phyloP scores from a whole-genome alignment of 2,113 vertebrate species.

The Porphyrio hochstetteri region DNA sequence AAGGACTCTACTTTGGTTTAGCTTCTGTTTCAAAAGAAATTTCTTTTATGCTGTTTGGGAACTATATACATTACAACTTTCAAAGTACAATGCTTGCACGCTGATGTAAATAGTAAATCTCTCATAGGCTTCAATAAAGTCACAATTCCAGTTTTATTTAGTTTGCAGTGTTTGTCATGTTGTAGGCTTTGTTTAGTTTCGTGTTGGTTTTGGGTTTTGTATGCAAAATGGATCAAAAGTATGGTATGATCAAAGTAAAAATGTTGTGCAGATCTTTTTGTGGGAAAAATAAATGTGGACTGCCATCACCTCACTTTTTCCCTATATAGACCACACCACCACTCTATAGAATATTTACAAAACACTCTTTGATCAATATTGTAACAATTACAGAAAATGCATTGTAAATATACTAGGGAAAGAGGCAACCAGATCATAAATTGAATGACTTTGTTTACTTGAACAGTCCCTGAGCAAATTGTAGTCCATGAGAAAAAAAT shows the following conservation, averaged over 20 bases:
- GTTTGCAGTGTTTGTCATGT: not conserved
- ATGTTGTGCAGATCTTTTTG: not conserved
- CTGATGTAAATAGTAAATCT: not conserved
- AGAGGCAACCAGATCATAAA: slow-evolving; percentile 50
- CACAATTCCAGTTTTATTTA: not conserved
- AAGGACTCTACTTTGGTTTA: not conserved
- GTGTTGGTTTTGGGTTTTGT: not conserved
- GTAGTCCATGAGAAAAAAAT: slow-evolving; percentile 47
- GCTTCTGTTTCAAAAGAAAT: not conserved
- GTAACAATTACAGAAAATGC: slow-evolving; percentile 42
- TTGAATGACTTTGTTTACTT: slow-evolving; percentile 60
- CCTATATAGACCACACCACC: not conserved
- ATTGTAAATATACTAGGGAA: slow-evolving; percentile 16
- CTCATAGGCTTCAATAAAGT: not conserved
- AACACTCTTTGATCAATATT: slow-evolving; percentile 44
- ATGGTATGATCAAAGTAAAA: not conserved
- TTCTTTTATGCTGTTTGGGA: not conserved
- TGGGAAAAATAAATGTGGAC: not conserved
- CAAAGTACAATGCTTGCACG: not conserved
- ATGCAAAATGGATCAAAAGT: not conserved
- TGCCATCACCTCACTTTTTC: not conserved
- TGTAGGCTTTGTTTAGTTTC: not conserved
- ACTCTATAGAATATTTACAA: slow-evolving; percentile 8
- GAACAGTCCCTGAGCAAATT: slow-evolving; percentile 52
- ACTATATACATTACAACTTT: not conserved